These are phyloP conservation scores for Papilio elwesi DNA, from an alignment of 2,888 invertebrate genomes.

Conservation along the genomic window DNA sequence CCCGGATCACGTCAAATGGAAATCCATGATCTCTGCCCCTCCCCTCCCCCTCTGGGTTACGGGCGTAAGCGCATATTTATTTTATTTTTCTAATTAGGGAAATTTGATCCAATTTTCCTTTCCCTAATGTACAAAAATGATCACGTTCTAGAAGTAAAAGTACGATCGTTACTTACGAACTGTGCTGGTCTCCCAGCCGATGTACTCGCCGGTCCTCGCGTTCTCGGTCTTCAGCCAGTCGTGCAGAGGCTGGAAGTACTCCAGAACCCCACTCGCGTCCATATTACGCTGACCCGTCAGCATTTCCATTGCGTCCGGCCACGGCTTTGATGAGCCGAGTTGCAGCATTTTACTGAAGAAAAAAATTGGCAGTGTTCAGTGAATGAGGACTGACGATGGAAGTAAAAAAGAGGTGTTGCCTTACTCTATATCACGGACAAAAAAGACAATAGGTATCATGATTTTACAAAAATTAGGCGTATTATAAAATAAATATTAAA, in stretches of 20 bases:
- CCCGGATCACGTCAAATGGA: no score
- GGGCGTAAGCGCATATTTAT: no score
- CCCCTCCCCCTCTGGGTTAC: no score
- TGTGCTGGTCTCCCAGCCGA: conserved; percentile 84
- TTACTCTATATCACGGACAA: no score
- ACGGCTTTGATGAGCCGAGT: conserved; percentile 87
- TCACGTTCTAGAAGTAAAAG: not conserved
- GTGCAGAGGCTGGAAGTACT: conserved; percentile 88
- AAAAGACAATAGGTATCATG: no score
- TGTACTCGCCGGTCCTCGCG: conserved; percentile 81
- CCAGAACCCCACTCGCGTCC: conserved; percentile 88
- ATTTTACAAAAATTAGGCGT: not conserved
- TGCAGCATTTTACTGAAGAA: conserved; percentile 85
- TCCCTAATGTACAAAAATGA: no score
- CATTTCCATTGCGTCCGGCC: conserved; percentile 90
- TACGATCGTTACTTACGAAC: conserved; percentile 65
- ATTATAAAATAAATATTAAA: not conserved
- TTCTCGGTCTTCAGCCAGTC: conserved; percentile 88
- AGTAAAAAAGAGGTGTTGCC: not conserved
- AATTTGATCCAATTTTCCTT: no score
- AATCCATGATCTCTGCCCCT: no score
- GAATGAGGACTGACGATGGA: no score
- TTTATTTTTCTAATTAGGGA: no score
- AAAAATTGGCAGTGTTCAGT: no score
- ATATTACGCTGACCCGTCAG: conserved; percentile 88